Conservation (phyloP, 2,797 vertebrate species). For the Argentina silus region DNA sequence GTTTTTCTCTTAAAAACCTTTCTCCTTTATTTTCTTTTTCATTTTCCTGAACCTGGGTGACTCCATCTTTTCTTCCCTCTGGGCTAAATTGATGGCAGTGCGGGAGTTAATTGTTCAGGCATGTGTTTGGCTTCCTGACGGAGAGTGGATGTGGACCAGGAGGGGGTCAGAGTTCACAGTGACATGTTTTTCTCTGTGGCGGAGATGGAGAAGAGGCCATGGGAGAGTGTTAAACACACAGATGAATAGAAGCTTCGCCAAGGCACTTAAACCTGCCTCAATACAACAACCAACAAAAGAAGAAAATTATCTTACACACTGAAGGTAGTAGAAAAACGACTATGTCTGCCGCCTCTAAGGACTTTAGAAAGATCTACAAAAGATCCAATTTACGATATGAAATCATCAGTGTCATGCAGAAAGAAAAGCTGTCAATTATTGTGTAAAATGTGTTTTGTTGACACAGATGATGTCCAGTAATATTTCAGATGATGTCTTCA, state of each 20-base stretch:
- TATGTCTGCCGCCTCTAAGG: conserved; percentile 46
- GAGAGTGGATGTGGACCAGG: conserved; percentile 74
- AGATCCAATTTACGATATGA: conserved; percentile 55
- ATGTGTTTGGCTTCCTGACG: conserved; percentile 77
- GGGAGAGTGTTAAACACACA: conserved; percentile 67
- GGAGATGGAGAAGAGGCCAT: conserved; percentile 75
- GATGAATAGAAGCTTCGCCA: conserved; percentile 71
- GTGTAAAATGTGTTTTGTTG: neutral
- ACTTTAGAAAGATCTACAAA: conserved; percentile 50
- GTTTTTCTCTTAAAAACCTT: conserved; percentile 64
- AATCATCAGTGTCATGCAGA: conserved; percentile 32
- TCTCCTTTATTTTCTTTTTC: conserved; percentile 69
- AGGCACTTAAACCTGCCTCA: conserved; percentile 75
- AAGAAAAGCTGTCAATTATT: neutral
- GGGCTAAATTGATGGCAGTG: conserved; percentile 77
- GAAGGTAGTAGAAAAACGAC: conserved; percentile 51
- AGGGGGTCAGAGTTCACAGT: conserved; percentile 71
- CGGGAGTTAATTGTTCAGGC: conserved; percentile 80
- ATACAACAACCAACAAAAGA: conserved; percentile 68
- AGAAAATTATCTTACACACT: conserved; percentile 59
- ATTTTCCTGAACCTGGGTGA: conserved; percentile 73
- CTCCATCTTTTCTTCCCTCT: conserved; percentile 72
- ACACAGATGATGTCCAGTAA: conserved; percentile 3
- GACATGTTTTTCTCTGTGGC: conserved; percentile 70
- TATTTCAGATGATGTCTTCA: neutral